These are phyloP conservation scores for Alsophila aescularia DNA, from an alignment of 2,888 invertebrate species.

Conservation along the genomic window DNA sequence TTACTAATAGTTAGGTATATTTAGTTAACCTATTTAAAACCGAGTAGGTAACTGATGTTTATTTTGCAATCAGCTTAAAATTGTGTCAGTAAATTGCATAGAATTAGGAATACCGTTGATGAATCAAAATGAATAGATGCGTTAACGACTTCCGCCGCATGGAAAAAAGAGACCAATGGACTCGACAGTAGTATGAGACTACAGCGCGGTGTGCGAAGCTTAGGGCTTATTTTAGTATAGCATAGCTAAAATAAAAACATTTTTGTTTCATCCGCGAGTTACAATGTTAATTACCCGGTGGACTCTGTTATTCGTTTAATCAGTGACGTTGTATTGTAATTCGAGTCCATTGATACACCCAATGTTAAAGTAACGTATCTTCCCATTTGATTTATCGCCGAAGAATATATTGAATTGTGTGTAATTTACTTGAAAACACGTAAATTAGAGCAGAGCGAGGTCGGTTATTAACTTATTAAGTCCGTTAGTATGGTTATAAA, in stretches of 20 bases:
- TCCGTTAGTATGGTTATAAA: not conserved
- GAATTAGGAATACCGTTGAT: conserved; percentile 14
- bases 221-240: too few relatives aligned
- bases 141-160: not conserved
- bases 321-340: too few relatives aligned
- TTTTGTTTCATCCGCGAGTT: too few relatives aligned
- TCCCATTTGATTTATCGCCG: not conserved
- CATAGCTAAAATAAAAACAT: too few relatives aligned
- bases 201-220: too few relatives aligned
- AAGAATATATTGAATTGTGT: not conserved
- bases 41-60: conserved; percentile 22
- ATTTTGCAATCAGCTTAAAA: conserved; percentile 28
- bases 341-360: not conserved
- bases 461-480: not conserved
- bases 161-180: not conserved
- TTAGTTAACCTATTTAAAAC: conserved; percentile 18
- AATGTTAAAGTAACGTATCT: not conserved
- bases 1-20: conserved; percentile 2
- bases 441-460: not conserved
- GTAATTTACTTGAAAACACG: not conserved
- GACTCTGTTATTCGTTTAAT: too few relatives aligned
- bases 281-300: too few relatives aligned
- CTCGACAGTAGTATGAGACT: too few relatives aligned
- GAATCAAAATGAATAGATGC: conserved; percentile 8
- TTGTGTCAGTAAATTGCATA: conserved; percentile 34